Base-by-base conservation (phyloP, 2,888 invertebrate genomes). In the Xiphydria camelus region DNA sequence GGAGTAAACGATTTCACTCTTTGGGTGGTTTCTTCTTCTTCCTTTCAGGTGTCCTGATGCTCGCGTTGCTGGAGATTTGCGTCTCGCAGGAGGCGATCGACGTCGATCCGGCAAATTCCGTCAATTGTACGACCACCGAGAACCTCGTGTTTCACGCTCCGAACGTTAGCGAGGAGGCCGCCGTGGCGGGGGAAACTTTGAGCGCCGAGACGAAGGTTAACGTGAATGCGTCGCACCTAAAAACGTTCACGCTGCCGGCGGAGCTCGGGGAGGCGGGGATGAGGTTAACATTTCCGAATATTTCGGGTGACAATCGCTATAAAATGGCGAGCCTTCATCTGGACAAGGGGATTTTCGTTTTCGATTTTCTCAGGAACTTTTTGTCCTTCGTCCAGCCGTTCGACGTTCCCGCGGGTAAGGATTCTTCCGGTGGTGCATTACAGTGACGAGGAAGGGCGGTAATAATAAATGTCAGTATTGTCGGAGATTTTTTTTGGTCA, bases 371-470 rank as follows among this genome's bases (percentile, higher is more conserved):
- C 66, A 81, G 85, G 7, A 71, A 77, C 47, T 80, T 86, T 68
- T 80, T 86, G 66, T 79, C 80, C 55, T 72, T 82, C 64, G 79
- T 87, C 64, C 83, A 85, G 70, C 85, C 86, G 3, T 79, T 81
- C 62, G 81, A 83, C 56, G 82, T 85, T 74, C 85, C 86, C 48
- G 71, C 80, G 43, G 86, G 86, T 87, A 75, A 82, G n/a, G n/a
- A n/a, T n/a, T n/a, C n/a, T n/a, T n/a, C n/a, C n/a, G n/a, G n/a
- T n/a, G n/a, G n/a, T n/a, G n/a, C n/a, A n/a, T n/a, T n/a, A n/a
- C n/a, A n/a, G n/a, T n/a, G n/a, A n/a, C n/a, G n/a, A n/a, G n/a
- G n/a, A n/a, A n/a, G n/a, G n/a, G n/a, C n/a, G n/a, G n/a, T n/a
- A n/a, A n/a, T n/a, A n/a, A n/a, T n/a, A n/a, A n/a, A n/a, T n/a